Evolutionary conservation across 2,888 invertebrate genomes (phyloP), one percentile per base, ranked within the genome.

Genomic region (Plutella xylostella): DNA sequence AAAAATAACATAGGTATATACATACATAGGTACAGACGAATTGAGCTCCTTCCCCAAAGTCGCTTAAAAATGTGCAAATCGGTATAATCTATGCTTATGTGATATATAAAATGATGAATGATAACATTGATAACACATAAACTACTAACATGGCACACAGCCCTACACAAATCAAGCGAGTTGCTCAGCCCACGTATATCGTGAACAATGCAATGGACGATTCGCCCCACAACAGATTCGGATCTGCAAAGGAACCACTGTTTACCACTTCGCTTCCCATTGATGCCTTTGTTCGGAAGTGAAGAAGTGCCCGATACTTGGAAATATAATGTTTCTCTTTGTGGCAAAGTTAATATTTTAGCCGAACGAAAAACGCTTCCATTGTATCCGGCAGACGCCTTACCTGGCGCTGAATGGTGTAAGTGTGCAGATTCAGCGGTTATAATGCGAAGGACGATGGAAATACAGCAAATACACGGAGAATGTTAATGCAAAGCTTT

Each of bases 261-360:
- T 78, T 80, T 79, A 80, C 80, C 83, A 82, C 73, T 80, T 83
- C 76, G 78, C 70, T 71, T 75, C 65, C 72, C 62, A 78, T 82
- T 77, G 70, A 76, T 66, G 57, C 70, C 68, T 70, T 83, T 83
- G 79, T 83, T 82, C 65, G 76, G 72, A 79, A 80, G 79, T 79
- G 79, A 77, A 80, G 77, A 80, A 79, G 75, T 76, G 69, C 70
- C 63, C 60, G 65, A 68, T 74, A 73, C 77, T 75, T 72, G 71
- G 77, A 79, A 78, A 74, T 79, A 80, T 77, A 80, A 80, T 80
- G 78, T 73, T 69, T 64, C 65, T 69, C 58, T 63, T 82, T 82
- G 77, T 82, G 56, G 53, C 65, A 69, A 73, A 80, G 80, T 82
- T 82, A 80, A 82, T 80, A 82, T 79, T 79, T 76, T 73, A 77